These are phyloP conservation scores for Micromys minutus DNA, from an alignment of 2,113 vertebrate species.

Conservation along the genomic window DNA sequence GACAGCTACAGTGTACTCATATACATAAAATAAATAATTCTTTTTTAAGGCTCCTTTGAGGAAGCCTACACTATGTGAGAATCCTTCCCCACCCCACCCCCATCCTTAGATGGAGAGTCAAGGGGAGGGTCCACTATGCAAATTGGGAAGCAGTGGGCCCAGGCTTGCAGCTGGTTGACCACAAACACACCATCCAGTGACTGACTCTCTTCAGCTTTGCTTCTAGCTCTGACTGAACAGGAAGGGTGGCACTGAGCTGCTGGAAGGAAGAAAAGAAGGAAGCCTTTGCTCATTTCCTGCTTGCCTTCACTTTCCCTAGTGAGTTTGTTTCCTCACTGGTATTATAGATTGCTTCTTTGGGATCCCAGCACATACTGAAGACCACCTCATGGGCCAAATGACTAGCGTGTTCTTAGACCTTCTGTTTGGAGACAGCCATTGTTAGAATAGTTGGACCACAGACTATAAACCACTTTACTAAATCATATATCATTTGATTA, in stretches of 20 bases:
- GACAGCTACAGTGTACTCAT: too few relatives aligned
- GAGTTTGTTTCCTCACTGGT: not conserved
- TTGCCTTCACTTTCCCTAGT: not conserved
- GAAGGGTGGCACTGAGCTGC: not conserved
- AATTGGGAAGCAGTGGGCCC: not conserved
- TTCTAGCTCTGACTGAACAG: not conserved
- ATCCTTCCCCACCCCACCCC: too few relatives aligned
- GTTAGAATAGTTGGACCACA: not conserved
- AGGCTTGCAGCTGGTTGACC: too few relatives aligned
- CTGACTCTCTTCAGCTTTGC: fast-evolving
- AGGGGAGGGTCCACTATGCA: not conserved
- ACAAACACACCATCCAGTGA: fast-evolving
- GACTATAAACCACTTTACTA: not conserved
- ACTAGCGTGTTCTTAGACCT: not conserved
- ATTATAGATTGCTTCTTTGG: not conserved
- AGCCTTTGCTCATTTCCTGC: not conserved
- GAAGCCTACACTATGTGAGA: not conserved
- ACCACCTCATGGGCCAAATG: not conserved
- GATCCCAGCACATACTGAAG: not conserved
- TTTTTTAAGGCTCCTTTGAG: not conserved
- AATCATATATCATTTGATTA: not conserved
- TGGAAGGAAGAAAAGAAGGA: not conserved
- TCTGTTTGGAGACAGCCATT: not conserved
- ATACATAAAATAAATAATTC: too few relatives aligned
- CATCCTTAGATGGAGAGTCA: not conserved